These are phyloP conservation scores for Falco cherrug DNA, from an alignment of 2,797 vertebrate species.

Conservation along the genomic window DNA sequence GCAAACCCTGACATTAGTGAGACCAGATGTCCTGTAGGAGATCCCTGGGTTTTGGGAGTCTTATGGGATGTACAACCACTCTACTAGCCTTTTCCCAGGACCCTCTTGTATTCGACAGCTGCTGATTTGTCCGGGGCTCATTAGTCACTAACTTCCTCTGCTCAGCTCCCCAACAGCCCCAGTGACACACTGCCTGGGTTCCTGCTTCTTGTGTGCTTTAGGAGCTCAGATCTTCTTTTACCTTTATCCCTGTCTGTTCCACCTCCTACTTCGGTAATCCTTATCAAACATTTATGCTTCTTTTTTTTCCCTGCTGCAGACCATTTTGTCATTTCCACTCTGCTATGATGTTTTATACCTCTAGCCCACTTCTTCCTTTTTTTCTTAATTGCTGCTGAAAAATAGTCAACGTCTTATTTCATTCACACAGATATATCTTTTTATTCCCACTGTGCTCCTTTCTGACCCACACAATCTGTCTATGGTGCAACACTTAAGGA, in stretches of 20 bases:
- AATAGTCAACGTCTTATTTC: neutral
- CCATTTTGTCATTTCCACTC: neutral
- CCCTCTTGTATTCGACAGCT: neutral
- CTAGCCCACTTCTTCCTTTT: neutral
- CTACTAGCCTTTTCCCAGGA: neutral
- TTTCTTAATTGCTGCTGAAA: neutral
- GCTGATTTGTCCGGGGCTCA: neutral
- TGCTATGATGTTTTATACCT: neutral
- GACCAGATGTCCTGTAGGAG: neutral
- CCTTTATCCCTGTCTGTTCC: neutral
- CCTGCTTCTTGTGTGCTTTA: neutral
- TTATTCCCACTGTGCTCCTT: neutral
- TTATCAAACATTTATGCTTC: conserved; percentile 38
- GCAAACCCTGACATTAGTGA: neutral
- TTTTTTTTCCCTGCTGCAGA: conserved; percentile 17
- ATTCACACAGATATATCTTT: neutral
- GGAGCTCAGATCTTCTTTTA: neutral
- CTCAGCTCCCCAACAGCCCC: neutral
- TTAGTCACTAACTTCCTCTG: neutral
- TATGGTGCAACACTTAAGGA: neutral
- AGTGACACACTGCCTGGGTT: neutral
- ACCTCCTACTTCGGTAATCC: neutral
- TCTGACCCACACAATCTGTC: neutral
- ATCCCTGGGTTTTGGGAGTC: neutral
- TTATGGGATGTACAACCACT: neutral